Percentiles rank a stretch among this genome's conserved stretches.
Evolutionary conservation across 1,140 invertebrate genomes (phyloP).

Genomic region (Drosophila virilis): DNA sequence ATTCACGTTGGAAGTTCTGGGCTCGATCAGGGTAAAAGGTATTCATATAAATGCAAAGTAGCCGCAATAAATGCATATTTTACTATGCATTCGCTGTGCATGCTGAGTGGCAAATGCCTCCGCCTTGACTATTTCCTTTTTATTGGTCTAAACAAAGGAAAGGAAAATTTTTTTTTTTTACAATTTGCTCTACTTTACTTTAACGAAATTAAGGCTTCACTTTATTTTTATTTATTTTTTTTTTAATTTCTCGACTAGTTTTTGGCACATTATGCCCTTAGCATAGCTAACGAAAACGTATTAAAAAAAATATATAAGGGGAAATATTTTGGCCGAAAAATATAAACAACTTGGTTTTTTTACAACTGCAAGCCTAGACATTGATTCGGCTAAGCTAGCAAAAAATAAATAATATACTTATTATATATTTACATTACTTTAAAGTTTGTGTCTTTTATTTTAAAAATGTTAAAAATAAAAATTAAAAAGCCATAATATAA

Average conservation of each 20-base stretch:
- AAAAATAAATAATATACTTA: no score
- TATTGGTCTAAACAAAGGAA: slow-evolving; percentile 22
- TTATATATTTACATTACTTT: no score
- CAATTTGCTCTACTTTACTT: slow-evolving; percentile 1
- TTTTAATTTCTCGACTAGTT: background rate
- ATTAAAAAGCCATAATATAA: no score
- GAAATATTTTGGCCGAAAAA: no score
- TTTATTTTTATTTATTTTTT: background rate
- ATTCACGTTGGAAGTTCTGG: slow-evolving; percentile 27
- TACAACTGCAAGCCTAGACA: no score
- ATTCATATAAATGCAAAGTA: slow-evolving; percentile 78
- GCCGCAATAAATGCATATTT: slow-evolving; percentile 68
- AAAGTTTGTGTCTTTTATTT: no score
- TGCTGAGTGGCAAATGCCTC: background rate
- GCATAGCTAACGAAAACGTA: no score
- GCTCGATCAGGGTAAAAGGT: slow-evolving; percentile 25
- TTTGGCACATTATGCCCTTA: background rate
- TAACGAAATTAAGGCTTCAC: background rate
- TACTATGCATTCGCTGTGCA: slow-evolving; percentile 47
- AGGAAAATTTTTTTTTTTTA: slow-evolving; percentile 9
- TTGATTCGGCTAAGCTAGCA: no score
- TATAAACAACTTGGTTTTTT: no score
- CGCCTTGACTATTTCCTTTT: background rate
- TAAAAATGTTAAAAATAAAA: no score
- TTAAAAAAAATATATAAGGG: no score